A percentile compares a stretch with the other conserved stretches of the same genome.
These are phyloP conservation scores for Terrapene triunguis DNA, from an alignment of 2,113 vertebrate species.

Conservation along the genomic window DNA sequence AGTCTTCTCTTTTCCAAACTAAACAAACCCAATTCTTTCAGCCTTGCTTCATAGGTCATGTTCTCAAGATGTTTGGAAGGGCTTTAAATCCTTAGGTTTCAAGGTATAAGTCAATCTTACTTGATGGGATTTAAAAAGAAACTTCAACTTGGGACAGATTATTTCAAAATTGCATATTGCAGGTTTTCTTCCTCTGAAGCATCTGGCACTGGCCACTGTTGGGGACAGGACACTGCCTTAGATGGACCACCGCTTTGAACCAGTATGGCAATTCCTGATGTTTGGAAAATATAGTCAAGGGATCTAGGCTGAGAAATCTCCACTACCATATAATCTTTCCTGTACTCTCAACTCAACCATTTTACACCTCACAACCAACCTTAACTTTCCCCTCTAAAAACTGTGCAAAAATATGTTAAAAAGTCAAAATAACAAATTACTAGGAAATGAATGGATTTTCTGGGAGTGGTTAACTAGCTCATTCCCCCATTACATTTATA, in stretches of 20 bases:
- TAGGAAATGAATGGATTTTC: neutral
- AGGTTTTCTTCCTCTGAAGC: neutral
- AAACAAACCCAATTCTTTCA: no score
- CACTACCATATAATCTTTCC: neutral
- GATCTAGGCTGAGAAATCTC: neutral
- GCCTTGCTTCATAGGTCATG: no score
- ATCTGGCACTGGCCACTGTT: neutral
- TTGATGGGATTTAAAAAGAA: neutral
- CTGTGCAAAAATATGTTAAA: neutral
- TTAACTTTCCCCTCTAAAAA: neutral
- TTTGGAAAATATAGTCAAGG: rapidly evolving
- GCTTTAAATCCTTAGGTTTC: neutral
- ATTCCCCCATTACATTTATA: neutral
- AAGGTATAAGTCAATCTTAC: neutral
- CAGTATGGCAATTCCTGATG: rapidly evolving
- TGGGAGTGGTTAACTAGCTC: no score
- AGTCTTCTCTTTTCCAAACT: no score
- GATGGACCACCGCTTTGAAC: neutral
- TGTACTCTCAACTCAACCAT: neutral
- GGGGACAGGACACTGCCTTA: neutral
- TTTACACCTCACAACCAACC: neutral
- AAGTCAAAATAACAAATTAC: neutral
- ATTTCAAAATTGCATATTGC: neutral
- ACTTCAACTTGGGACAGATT: neutral
- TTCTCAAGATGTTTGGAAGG: neutral